These are phyloP conservation scores for Dolichomitus sp. DNA, from an alignment of 2,888 invertebrate species.

Conservation along the genomic window DNA sequence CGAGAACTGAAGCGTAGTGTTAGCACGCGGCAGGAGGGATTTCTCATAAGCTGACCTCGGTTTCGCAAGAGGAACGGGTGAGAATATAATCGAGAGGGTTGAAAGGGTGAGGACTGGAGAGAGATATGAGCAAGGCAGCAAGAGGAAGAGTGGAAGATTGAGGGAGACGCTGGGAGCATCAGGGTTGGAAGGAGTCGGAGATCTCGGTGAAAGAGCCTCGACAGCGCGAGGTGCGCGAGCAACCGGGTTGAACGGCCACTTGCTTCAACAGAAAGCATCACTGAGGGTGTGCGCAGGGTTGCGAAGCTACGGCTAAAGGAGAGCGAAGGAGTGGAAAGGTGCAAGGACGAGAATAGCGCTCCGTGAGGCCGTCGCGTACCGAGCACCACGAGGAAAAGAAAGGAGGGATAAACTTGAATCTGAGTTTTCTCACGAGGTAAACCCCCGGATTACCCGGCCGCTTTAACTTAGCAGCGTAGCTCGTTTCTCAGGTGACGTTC, in stretches of 20 bases:
- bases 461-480: conserved; percentile 81
- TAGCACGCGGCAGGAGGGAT: conserved; percentile 79
- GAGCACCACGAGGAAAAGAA: conserved; percentile 71
- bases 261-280: conserved; percentile 53
- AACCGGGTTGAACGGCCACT: conserved; percentile 20
- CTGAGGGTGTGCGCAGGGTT: conserved; percentile 10
- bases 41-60: conserved; percentile 83
- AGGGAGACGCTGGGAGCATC: conserved; percentile 12
- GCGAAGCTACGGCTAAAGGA: conserved; percentile 14
- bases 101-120: conserved; percentile 26
- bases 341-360: background rate
- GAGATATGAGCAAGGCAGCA: conserved; percentile 39
- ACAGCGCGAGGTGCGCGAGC: conserved; percentile 7
- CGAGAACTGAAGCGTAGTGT: conserved; percentile 79
- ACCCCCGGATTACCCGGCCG: conserved; percentile 82
- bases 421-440: conserved; percentile 81
- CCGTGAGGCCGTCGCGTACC: background rate
- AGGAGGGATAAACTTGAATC: conserved; percentile 81
- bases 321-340: conserved; percentile 22
- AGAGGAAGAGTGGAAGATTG: conserved; percentile 4
- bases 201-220: conserved; percentile 34
- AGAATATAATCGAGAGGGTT: conserved; percentile 76
- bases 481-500: conserved; percentile 83
- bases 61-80: conserved; percentile 54
- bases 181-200: conserved; percentile 47